A percentile compares a stretch with the other conserved stretches of the same genome.
These are phyloP conservation scores for Pomatostomus ruficeps DNA, from an alignment of 2,113 vertebrate species.

Conservation along the genomic window DNA sequence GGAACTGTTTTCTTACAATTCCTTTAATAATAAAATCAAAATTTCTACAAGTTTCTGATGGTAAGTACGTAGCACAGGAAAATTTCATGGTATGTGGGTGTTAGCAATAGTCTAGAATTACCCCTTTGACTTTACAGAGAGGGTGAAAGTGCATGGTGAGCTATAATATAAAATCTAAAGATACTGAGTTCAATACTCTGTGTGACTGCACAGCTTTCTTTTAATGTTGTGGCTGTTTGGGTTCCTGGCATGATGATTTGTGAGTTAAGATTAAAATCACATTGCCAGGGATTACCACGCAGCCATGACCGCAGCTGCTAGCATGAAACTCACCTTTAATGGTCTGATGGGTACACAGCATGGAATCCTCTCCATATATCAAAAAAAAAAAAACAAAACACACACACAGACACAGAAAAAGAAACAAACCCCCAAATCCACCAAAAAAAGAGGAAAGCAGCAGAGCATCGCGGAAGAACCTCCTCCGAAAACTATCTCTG, in stretches of 20 bases:
- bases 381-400: background rate
- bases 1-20: background rate
- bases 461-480: conserved; percentile 31
- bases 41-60: background rate
- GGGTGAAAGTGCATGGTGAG: background rate
- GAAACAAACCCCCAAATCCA: background rate
- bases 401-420: too few species aligned
- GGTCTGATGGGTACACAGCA: background rate
- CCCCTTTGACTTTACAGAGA: background rate
- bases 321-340: conserved; percentile 67
- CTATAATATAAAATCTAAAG: background rate
- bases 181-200: background rate
- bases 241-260: conserved; percentile 99
- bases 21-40: background rate
- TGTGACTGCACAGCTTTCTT: background rate
- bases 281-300: conserved; percentile 99
- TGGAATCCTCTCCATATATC: background rate
- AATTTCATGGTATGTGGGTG: background rate
- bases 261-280: conserved; percentile 99
- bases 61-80: conserved; percentile 3
- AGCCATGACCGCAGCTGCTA: conserved; percentile 84
- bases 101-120: background rate
- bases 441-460: background rate
- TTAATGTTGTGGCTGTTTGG: conserved; percentile 88
- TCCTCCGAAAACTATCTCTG: conserved; percentile 20